phyloP scores from a whole-genome alignment of 2,113 vertebrate species.

The Falco punctatus region DNA sequence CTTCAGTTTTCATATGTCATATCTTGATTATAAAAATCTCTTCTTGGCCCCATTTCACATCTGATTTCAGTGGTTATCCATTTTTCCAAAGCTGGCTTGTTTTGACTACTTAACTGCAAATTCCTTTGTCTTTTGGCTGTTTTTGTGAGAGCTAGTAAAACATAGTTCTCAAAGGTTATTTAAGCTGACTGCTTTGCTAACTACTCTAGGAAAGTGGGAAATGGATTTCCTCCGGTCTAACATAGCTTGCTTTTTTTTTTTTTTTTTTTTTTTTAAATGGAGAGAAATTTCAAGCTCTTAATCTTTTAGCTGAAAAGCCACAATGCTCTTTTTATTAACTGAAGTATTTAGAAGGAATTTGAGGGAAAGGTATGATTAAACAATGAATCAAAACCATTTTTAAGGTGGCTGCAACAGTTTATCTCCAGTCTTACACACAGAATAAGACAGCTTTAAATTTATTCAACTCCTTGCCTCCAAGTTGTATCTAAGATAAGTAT shows the following conservation, averaged over 20 bases:
- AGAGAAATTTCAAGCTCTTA: not conserved
- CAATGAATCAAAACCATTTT: not conserved
- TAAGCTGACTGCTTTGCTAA: not conserved
- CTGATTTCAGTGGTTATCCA: not conserved
- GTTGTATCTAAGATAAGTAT: not conserved
- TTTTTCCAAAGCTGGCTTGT: not conserved
- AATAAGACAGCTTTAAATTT: not conserved
- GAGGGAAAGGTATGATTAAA: not conserved
- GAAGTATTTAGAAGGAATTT: not conserved
- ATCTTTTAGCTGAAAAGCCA: not conserved
- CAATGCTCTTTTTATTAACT: not conserved
- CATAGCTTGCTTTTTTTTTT: fast-evolving
- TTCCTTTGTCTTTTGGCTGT: not conserved
- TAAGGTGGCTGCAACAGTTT: not conserved
- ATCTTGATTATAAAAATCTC: not conserved
- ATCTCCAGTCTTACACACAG: not conserved
- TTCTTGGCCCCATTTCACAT: not conserved
- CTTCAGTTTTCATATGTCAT: not conserved
- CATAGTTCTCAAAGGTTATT: not conserved
- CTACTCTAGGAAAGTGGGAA: not conserved
- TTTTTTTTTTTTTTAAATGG: not conserved
- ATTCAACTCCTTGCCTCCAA: not conserved
- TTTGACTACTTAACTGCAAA: not conserved
- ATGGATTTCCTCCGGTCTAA: not conserved
- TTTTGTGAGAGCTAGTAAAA: not conserved